Percentiles rank a stretch among this genome's conserved stretches.
These are phyloP conservation scores for Okapia johnstoni DNA, from an alignment of 2,113 vertebrate species.

Conservation along the genomic window DNA sequence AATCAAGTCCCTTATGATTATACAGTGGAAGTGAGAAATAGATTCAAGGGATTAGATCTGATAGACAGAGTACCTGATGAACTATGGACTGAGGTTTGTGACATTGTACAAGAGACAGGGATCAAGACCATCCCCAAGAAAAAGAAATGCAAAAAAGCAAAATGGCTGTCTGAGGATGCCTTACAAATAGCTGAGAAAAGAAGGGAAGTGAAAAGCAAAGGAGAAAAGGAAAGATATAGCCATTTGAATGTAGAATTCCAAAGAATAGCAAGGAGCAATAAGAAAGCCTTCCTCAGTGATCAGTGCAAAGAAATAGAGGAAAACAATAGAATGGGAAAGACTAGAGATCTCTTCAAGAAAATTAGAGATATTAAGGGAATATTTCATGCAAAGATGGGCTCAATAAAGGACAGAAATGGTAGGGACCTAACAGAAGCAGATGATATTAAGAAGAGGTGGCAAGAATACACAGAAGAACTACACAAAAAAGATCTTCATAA, in stretches of 20 bases:
- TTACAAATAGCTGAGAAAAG: background rate
- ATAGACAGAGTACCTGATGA: background rate
- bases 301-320: background rate
- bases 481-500: background rate
- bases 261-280: background rate
- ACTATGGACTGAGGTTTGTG: background rate
- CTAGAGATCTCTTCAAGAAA: background rate
- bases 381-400: background rate
- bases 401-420: background rate
- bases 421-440: background rate
- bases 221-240: background rate
- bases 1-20: background rate
- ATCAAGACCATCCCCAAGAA: background rate
- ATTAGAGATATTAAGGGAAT: accelerated
- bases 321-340: background rate
- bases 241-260: background rate
- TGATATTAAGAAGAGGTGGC: background rate
- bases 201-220: background rate
- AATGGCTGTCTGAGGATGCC: background rate
- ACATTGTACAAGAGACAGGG: background rate
- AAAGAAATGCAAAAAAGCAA: background rate
- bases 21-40: background rate
- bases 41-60: background rate
- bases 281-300: background rate
- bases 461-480: background rate